Percentiles rank a stretch among this genome's conserved stretches.
Evolutionary conservation across 2,888 invertebrate genomes (phyloP).

Genomic region (Conus canariensis): DNA sequence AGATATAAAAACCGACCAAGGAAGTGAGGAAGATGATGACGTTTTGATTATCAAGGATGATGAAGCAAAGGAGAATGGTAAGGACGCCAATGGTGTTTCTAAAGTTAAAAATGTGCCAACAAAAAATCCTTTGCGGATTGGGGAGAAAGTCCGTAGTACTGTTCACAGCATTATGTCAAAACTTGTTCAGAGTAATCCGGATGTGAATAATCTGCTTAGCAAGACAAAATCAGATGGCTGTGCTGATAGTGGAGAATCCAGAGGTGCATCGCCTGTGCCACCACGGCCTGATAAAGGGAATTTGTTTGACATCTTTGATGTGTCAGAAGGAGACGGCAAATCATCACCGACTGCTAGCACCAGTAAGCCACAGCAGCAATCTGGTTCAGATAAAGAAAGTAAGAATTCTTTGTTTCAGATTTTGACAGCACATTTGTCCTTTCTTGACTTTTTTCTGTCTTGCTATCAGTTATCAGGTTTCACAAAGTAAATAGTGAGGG

Average conservation of each 20-base stretch:
- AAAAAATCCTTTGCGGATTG: constrained; percentile 52
- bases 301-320: constrained; percentile 48
- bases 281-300: constrained; percentile 43
- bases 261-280: constrained; percentile 5
- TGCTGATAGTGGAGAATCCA: constrained; percentile 26
- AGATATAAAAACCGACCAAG: neutral
- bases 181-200: constrained; percentile 47
- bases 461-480: no score
- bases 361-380: neutral
- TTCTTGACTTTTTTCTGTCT: neutral
- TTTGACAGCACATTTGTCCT: neutral
- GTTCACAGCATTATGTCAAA: constrained; percentile 58
- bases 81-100: neutral
- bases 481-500: no score
- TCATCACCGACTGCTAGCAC: neutral
- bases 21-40: constrained; percentile 42
- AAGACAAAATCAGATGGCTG: constrained; percentile 42
- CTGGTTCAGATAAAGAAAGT: constrained; percentile 15
- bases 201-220: constrained; percentile 42
- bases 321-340: constrained; percentile 29
- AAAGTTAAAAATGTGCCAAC: constrained; percentile 22
- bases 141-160: constrained; percentile 58
- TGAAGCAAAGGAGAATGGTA: constrained; percentile 16
- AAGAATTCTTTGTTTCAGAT: neutral
- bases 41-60: constrained; percentile 42